Base-by-base conservation (phyloP, 2,113 vertebrate species). In the Isichthys henryi region DNA sequence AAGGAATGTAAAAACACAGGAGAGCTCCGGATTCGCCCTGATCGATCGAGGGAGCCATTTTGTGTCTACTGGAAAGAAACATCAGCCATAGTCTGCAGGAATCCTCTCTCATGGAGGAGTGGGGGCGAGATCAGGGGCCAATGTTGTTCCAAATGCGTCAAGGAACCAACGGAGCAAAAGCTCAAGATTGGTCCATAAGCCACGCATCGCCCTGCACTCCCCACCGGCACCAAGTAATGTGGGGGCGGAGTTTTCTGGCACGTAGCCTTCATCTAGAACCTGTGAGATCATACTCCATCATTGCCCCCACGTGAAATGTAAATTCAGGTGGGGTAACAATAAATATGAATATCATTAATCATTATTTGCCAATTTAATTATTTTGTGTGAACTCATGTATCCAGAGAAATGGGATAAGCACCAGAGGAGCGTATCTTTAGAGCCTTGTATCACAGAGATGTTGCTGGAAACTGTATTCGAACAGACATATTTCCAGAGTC, bases 1-100 rank as follows among this genome's bases (percentile, higher is more conserved):
- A 53, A 3, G 23, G 31, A 89, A 74, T 31, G 50, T 58, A 70
- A 66, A 62, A 87, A 77, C 62, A 86, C 56, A 89, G 45, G 62
- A 45, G 70, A 86, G 87, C 66, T 53, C 80, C 80, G 5, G 82
- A 89, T 80, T 62, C 62, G 5, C 17, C 23, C 50, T 50, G 82
- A 88, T 83, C 50, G 62, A 90, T 88, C 88, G 77, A 62, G 74
- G 48, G 86, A 90, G 77, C 84, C 56, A 52, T 90, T 88, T 89
- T 88, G 46, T 62, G 35, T 90, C 86, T 90, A 82, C 88, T 91
- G 90, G 85, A 88, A 77, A 82, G 74, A 53, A 31, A 56, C 70
- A 87, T 6, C 45, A 58, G 48, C 31, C 39, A 49, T 66, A 43
- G 80, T 58, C 46, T 52, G 21, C 48, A 19, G 8, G 9, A 50